Evolutionary conservation across 92 coral and sea anemone genomes (phyloP), one percentile per base, ranked within the genome.

Genomic region (Zoanthus solanderi): DNA sequence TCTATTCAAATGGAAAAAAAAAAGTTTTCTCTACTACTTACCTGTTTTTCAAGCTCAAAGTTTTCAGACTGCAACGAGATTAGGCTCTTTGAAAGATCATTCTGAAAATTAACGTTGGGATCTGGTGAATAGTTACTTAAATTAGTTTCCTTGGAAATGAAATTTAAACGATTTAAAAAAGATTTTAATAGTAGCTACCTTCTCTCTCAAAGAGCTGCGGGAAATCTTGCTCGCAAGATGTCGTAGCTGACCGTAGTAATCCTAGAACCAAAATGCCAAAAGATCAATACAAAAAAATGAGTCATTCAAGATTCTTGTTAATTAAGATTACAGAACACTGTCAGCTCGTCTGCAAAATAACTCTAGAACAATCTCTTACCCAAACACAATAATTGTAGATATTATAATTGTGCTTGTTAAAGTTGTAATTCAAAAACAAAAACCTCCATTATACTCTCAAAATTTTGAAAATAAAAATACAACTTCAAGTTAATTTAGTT

Each of bases 11-110:
- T 16, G 30, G 28, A 17, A 42, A 30, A 7, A 48, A 8, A 42
- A 45, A 2, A 50, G 7, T 30, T 3, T 17, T 0, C 32, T 18
- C 29, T 45, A 23, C 32, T 50, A 7, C 57, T 10, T 83, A 92
- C 98, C 92, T 95, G 98, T 85, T 95, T 95, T 58, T 95, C 98
- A 29, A 95, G 93, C 66, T 95, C 94, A 16, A 95, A 79, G 52
- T 95, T 95, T 78, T 93, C 96, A 28, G 98, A 93, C 69, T 94
- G 94, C 37, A 95, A 90, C 15, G 94, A 91, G 15, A 95, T 92
- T 89, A 95, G 76, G 65, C 98, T 95, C 75, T 87, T 93, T 7
- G 98, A 95, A 87, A 95, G 78, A 76, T 95, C 96, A 85, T 93
- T 92, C 98, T 95, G 75, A 31, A 67, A 34, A 7, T 28, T 42